These are phyloP conservation scores for Trypoxylon attenuatum DNA, from an alignment of 2,888 invertebrate genomes.

Conservation along the genomic window DNA sequence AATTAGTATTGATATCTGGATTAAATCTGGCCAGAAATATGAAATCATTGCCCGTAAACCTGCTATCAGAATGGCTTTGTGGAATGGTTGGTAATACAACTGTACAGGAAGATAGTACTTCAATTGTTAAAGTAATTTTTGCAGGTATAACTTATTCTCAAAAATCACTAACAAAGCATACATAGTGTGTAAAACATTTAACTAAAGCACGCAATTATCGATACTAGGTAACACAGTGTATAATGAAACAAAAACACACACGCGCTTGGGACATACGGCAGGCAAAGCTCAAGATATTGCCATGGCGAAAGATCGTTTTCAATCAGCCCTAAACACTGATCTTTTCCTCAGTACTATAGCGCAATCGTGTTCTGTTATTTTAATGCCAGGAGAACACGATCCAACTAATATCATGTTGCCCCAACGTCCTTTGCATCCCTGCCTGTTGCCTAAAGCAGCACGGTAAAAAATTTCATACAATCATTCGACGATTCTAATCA, in stretches of 20 bases:
- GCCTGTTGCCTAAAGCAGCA: conserved; percentile 72
- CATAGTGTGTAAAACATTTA: background rate
- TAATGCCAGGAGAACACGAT: conserved; percentile 96
- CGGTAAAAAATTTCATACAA: conserved; percentile 27
- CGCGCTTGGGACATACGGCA: conserved; percentile 45
- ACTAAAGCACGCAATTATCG: background rate
- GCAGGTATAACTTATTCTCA: conserved; percentile 78
- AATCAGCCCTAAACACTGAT: conserved; percentile 59
- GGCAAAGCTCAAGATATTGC: conserved; percentile 53
- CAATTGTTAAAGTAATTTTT: conserved; percentile 86
- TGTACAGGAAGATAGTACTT: conserved; percentile 80
- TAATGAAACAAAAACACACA: conserved; percentile 43
- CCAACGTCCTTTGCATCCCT: conserved; percentile 93
- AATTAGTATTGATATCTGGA: conserved; percentile 80
- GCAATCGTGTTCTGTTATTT: conserved; percentile 78
- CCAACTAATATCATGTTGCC: conserved; percentile 93
- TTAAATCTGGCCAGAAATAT: conserved; percentile 81
- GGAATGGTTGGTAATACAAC: conserved; percentile 83
- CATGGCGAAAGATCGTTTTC: conserved; percentile 51
- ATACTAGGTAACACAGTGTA: conserved; percentile 61
- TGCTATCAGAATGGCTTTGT: conserved; percentile 88
- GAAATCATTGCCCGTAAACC: conserved; percentile 81
- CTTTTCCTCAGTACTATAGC: conserved; percentile 60
- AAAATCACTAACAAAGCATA: background rate
- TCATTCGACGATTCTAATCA: background rate